Percentiles rank a stretch among this genome's conserved stretches.
Evolutionary conservation across 2,797 vertebrate genomes (phyloP).

Genomic region (Hyperoplus lanceolatus): DNA sequence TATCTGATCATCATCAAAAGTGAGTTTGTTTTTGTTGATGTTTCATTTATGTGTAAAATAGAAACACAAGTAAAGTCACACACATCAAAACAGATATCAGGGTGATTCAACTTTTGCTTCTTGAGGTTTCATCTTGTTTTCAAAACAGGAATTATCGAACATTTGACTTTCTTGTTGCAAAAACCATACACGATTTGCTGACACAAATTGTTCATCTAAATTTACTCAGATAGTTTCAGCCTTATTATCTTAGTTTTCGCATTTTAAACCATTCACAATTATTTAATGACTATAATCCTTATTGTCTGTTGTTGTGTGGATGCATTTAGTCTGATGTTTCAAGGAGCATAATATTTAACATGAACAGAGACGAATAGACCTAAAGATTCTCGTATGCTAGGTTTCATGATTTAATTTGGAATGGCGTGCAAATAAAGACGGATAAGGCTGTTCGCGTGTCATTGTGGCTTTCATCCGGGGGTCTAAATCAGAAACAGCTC

Average conservation of each 20-base stretch:
- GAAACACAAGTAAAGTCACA: not conserved
- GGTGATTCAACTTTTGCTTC: not conserved
- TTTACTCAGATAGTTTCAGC: too few species aligned
- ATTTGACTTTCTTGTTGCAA: not conserved
- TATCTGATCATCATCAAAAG: not conserved
- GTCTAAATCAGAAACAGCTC: constrained; percentile 45
- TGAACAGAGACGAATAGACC: not conserved
- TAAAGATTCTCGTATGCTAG: not conserved
- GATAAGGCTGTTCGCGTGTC: not conserved
- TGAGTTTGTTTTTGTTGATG: not conserved
- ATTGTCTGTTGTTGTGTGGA: not conserved
- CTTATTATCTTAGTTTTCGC: too few species aligned
- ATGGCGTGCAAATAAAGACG: constrained; percentile 10
- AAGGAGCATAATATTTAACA: not conserved
- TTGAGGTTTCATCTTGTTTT: not conserved
- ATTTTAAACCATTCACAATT: too few species aligned
- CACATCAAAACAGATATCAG: not conserved
- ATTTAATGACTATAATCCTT: not conserved
- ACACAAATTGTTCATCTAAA: not conserved
- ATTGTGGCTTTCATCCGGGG: not conserved
- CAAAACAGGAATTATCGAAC: not conserved
- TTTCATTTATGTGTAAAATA: not conserved
- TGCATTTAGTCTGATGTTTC: not conserved
- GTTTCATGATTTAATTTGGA: constrained; percentile 32
- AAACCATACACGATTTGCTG: not conserved